Conservation (phyloP, 1,140 invertebrate genomes). For the Pomacea maculata region DNA sequence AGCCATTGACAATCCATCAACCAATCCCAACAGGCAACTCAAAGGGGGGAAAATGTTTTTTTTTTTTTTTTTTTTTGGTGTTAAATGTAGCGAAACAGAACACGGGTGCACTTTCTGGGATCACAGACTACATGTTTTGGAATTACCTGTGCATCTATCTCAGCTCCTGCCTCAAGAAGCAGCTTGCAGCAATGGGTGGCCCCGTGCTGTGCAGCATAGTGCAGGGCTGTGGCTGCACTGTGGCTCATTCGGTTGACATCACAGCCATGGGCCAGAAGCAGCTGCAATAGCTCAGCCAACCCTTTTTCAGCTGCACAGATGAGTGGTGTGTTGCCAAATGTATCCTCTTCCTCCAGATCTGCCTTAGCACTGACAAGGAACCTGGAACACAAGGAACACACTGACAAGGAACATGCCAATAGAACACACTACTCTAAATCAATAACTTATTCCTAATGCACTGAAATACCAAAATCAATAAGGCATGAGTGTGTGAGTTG, state of each 20-base stretch:
- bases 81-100: too few species aligned
- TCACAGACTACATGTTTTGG: too few species aligned
- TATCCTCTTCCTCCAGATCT: slow-evolving; percentile 57
- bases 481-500: too few species aligned
- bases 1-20: too few species aligned
- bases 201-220: slow-evolving; percentile 62
- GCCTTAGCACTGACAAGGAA: slow-evolving; percentile 66
- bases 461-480: too few species aligned
- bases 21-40: too few species aligned
- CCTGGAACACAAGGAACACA: slow-evolving; percentile 65
- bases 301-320: slow-evolving; percentile 88
- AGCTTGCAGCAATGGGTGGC: slow-evolving; percentile 46
- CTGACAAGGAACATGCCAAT: slow-evolving; percentile 54
- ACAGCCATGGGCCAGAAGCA: slow-evolving; percentile 79
- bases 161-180: slow-evolving; percentile 51
- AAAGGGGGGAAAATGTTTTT: too few species aligned
- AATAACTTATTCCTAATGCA: too few species aligned
- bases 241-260: slow-evolving; percentile 62
- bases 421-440: too few species aligned
- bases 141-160: slow-evolving; percentile 49
- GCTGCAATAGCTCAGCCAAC: slow-evolving; percentile 81
- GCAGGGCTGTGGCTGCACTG: slow-evolving; percentile 61
- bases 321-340: slow-evolving; percentile 79
- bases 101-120: too few species aligned
- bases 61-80: too few species aligned